Percentiles rank a stretch among this genome's conserved stretches.
These are phyloP conservation scores for Cyclopterus lumpus DNA, from an alignment of 2,797 vertebrate species.

Conservation along the genomic window DNA sequence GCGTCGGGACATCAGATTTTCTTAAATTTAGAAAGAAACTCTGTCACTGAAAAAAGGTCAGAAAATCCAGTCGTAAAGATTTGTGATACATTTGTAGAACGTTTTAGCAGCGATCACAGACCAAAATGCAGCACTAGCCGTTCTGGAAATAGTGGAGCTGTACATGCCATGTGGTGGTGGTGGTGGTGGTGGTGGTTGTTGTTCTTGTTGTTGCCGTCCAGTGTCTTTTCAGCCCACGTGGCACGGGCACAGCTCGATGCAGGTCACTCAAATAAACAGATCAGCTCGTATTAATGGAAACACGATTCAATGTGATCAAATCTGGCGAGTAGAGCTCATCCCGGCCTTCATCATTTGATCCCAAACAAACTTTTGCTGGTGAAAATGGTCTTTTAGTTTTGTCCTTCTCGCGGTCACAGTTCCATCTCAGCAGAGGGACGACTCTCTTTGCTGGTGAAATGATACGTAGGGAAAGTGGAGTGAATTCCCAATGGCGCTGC, in stretches of 20 bases:
- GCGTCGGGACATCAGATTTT: background rate
- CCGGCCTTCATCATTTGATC: background rate
- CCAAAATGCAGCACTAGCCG: slow-evolving; percentile 18
- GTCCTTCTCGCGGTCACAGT: background rate
- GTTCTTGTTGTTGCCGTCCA: background rate
- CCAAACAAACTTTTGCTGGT: slow-evolving; percentile 64
- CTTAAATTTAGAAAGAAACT: background rate
- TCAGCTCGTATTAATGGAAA: slow-evolving; percentile 27
- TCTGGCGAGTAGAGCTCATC: background rate
- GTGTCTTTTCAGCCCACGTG: background rate
- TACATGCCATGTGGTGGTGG: background rate
- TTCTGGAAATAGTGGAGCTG: background rate
- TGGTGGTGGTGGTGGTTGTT: background rate
- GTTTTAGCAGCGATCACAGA: background rate
- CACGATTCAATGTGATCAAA: slow-evolving; percentile 13
- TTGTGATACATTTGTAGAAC: background rate
- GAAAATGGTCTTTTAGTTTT: slow-evolving; percentile 33
- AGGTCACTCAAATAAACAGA: background rate
- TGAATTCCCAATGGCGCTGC: slow-evolving; percentile 1
- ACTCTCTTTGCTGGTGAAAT: slow-evolving; percentile 43
- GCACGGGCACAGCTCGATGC: background rate
- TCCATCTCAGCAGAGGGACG: slow-evolving; percentile 19
- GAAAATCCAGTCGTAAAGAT: background rate
- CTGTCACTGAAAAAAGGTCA: background rate
- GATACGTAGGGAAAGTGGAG: slow-evolving; percentile 20